phyloP scores from a whole-genome alignment of 2,888 invertebrate species.

The Metalampra italica region DNA sequence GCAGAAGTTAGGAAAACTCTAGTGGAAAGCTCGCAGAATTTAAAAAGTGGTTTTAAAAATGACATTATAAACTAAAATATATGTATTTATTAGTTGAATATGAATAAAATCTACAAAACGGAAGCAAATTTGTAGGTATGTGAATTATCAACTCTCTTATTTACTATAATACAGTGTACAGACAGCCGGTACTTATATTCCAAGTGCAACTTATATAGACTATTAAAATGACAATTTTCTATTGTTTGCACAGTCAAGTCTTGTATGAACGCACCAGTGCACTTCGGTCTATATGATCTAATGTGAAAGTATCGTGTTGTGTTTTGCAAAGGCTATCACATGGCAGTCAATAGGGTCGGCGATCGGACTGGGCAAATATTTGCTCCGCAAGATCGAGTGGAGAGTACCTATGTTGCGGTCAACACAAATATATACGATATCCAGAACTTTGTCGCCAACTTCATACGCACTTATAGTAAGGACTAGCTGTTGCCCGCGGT shows the following conservation, averaged over 20 bases:
- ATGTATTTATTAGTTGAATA: too few species aligned
- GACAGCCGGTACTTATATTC: too few species aligned
- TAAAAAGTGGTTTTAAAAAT: too few species aligned
- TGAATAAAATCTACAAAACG: too few species aligned
- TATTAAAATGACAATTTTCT: not conserved
- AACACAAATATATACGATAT: conserved; percentile 52
- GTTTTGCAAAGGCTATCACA: conserved; percentile 55
- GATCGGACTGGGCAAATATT: conserved; percentile 65
- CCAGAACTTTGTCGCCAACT: conserved; percentile 10
- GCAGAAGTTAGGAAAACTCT: too few species aligned
- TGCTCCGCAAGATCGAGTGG: conserved; percentile 47
- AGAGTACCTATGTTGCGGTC: conserved; percentile 47
- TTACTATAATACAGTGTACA: too few species aligned
- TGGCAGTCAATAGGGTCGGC: conserved; percentile 53
- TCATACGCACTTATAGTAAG: not conserved
- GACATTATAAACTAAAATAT: too few species aligned
- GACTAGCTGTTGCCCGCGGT: too few species aligned
- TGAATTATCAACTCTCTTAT: too few species aligned
- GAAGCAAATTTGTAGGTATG: too few species aligned
- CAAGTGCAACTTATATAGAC: too few species aligned
- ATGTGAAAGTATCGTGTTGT: conserved; percentile 38
- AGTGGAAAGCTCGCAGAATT: too few species aligned
- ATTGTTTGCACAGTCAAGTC: not conserved
- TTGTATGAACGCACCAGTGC: conserved; percentile 11
- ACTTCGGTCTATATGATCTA: conserved; percentile 18